Conservation (phyloP, 2,888 invertebrate genomes). For the Enchytraeus crypticus region DNA sequence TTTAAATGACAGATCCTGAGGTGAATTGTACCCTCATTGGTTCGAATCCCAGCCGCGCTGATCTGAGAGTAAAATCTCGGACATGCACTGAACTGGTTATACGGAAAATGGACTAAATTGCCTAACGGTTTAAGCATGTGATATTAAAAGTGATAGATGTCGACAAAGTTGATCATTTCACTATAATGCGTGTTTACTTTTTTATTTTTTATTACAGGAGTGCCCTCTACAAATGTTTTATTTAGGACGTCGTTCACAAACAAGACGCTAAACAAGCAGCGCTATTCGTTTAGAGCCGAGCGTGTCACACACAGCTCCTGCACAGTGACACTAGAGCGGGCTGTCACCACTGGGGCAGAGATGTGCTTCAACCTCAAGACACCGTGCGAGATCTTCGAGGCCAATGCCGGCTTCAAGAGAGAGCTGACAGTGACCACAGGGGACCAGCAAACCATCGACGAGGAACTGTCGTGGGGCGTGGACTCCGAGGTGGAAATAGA, state of each 20-base stretch:
- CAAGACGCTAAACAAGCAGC: conserved; percentile 38
- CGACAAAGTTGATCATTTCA: too few species aligned
- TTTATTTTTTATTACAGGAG: too few species aligned
- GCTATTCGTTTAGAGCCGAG: conserved; percentile 44
- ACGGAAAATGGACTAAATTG: too few species aligned
- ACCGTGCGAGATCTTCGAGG: conserved; percentile 48
- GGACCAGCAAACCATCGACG: conserved; percentile 43
- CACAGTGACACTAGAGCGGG: conserved; percentile 36
- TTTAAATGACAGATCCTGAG: too few species aligned
- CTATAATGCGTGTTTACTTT: too few species aligned
- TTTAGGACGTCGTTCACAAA: conserved; percentile 44
- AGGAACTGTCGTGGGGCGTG: conserved; percentile 50
- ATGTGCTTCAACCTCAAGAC: conserved; percentile 50
- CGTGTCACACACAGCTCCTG: conserved; percentile 39
- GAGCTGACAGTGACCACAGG: conserved; percentile 45
- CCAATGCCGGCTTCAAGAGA: conserved; percentile 47
- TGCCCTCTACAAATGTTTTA: conserved; percentile 30
- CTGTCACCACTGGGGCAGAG: conserved; percentile 38
- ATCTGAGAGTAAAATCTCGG: too few species aligned
- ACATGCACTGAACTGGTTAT: too few species aligned
- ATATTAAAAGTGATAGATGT: too few species aligned
- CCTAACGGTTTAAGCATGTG: too few species aligned
- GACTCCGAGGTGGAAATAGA: conserved; percentile 48
- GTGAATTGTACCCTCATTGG: too few species aligned
- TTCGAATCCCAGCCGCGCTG: too few species aligned